These are phyloP conservation scores for Synchiropus splendidus DNA, from an alignment of 2,113 vertebrate genomes.

Conservation along the genomic window DNA sequence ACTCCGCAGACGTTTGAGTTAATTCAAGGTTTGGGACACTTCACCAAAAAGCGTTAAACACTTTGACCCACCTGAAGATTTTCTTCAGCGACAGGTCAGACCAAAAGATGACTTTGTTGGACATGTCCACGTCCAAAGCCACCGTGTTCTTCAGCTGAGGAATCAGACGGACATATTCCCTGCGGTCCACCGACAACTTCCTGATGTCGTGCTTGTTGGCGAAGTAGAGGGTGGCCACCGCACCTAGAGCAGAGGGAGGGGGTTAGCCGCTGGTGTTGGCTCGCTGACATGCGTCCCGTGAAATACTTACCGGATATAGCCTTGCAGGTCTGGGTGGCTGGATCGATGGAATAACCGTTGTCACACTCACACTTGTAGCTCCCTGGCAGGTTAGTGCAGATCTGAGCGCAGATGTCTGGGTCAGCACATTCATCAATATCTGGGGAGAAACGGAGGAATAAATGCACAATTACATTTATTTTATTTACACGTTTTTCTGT, in stretches of 20 bases:
- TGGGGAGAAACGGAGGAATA: constrained; percentile 28
- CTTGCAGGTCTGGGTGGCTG: constrained; percentile 68
- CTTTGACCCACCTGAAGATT: constrained; percentile 84
- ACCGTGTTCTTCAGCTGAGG: constrained; percentile 69
- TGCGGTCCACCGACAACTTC: constrained; percentile 69
- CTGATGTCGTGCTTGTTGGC: constrained; percentile 79
- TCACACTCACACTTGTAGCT: constrained; percentile 78
- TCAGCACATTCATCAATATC: constrained; percentile 78
- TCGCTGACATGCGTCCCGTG: not conserved
- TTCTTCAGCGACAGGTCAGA: constrained; percentile 73
- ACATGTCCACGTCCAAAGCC: constrained; percentile 77
- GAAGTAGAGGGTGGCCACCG: constrained; percentile 72
- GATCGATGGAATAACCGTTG: constrained; percentile 70
- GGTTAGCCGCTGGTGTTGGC: not conserved
- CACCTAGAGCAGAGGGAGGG: constrained; percentile 51
- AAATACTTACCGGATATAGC: constrained; percentile 62
- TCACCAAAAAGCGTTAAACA: too few species aligned
- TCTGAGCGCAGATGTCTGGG: constrained; percentile 73
- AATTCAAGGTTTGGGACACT: too few species aligned
- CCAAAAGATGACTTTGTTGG: constrained; percentile 75
- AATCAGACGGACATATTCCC: constrained; percentile 72
- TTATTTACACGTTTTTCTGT: too few species aligned
- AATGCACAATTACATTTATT: too few species aligned
- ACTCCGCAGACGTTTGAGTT: too few species aligned
- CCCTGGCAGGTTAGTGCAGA: constrained; percentile 75